A percentile compares a stretch with the other conserved stretches of the same genome.
These are phyloP conservation scores for Anhinga anhinga DNA, from an alignment of 2,113 vertebrate genomes.

Conservation along the genomic window DNA sequence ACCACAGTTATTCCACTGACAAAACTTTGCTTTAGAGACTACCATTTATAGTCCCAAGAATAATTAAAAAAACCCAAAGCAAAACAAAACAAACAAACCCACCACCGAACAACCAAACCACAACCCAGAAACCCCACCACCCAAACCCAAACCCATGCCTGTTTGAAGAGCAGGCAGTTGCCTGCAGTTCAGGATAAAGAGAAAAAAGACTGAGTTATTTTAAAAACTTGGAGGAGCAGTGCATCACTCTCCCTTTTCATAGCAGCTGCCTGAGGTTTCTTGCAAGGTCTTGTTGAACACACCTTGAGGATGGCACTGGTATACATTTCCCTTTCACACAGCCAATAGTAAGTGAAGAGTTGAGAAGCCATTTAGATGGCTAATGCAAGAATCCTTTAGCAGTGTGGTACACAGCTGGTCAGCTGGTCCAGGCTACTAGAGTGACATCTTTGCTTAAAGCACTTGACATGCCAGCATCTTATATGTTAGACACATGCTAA, in stretches of 20 bases:
- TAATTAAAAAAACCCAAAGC: no score
- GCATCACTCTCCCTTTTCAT: neutral
- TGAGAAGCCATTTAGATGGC: neutral
- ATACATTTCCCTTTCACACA: neutral
- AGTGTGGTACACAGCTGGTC: neutral
- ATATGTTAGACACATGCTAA: neutral
- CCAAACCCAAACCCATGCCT: neutral
- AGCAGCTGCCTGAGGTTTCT: neutral
- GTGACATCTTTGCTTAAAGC: neutral
- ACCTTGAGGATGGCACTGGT: neutral
- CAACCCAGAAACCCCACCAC: neutral
- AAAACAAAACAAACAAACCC: no score
- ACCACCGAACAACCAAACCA: no score
- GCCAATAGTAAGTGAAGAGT: neutral
- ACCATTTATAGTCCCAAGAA: neutral
- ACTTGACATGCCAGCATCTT: neutral
- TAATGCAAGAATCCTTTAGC: neutral
- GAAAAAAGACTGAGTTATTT: neutral
- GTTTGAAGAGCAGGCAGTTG: neutral
- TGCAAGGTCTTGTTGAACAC: neutral
- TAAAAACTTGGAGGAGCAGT: neutral
- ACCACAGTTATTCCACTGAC: neutral
- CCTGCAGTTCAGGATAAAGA: neutral
- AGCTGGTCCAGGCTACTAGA: neutral
- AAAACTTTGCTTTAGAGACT: neutral